A percentile compares a stretch with the other conserved stretches of the same genome.
Conservation (phyloP, 2,888 invertebrate genomes). For the Pheosia gnoma region DNA sequence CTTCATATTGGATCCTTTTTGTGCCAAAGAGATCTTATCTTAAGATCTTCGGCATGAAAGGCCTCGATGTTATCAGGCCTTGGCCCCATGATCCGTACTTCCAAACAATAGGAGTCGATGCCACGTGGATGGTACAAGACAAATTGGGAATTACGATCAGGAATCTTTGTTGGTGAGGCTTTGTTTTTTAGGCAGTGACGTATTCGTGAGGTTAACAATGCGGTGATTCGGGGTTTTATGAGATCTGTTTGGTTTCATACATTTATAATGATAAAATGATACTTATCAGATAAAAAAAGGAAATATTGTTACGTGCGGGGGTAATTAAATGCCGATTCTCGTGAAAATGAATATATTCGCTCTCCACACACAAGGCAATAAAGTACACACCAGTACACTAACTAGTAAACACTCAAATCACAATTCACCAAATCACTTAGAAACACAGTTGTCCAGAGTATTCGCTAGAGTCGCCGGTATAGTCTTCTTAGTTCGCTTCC, state of each 20-base stretch:
- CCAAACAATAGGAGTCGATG: conserved; percentile 62
- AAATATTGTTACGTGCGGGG: no score
- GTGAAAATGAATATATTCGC: no score
- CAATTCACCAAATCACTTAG: no score
- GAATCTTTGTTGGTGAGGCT: conserved; percentile 30
- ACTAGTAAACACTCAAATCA: no score
- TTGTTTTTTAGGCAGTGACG: conserved; percentile 33
- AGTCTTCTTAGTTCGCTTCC: no score
- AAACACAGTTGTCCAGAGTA: no score
- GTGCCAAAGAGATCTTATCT: conserved; percentile 68
- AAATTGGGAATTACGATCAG: conserved; percentile 67
- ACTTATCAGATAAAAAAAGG: no score
- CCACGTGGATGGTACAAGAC: conserved; percentile 63
- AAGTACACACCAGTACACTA: no score
- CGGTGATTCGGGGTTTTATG: background rate
- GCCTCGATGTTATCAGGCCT: conserved; percentile 66
- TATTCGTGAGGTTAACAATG: conserved; percentile 19
- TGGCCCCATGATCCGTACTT: conserved; percentile 58
- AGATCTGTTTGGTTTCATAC: background rate
- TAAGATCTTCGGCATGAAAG: conserved; percentile 55
- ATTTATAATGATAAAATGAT: no score
- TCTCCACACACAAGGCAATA: no score
- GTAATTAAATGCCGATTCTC: no score
- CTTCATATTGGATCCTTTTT: conserved; percentile 45
- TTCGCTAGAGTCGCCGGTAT: no score